Base-by-base conservation (phyloP, 2,888 invertebrate genomes). In the Drepana falcataria region DNA sequence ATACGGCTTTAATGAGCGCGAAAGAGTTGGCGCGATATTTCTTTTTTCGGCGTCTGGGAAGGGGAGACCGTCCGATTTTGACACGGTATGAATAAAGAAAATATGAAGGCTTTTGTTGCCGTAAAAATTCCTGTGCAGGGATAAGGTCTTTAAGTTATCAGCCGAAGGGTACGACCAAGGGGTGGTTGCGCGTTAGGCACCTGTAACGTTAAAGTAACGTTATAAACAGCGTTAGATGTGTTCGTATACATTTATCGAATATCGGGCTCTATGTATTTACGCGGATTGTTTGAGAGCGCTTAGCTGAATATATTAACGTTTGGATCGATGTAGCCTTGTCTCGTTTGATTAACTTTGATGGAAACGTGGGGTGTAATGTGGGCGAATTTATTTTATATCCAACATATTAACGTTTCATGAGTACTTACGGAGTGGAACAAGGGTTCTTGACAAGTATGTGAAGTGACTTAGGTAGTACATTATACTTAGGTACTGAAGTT, bases 61-160 rank as follows among this genome's bases (percentile, higher is more conserved):
- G 79, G 85, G 73, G 70, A 80, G 74, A 74, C 67, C 75, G 80
- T 83, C 77, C 83, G 85, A 87, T 86, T 87, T 86, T 86, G 85
- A 88, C 86, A 86, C 87, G 87, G 83, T 73, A 83, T 83, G 87
- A 88, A 88, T 88, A 89, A 90, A 90, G 89, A 90, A 91, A 90
- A 91, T 91, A 91, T 90, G 87, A 89, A 83, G 81, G 89, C 86
- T 87, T 87, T 87, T 87, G 87, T 87, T 87, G 77, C 86, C 85
- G 88, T 90, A 91, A 90, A 90, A 90, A 91, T 89, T 91, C 89
- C 88, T 84, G 83, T 83, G 87, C 84, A 81, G 78, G 87, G 87
- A 89, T 90, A 87, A 90, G 89, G 89, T 90, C 87, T 89, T 91
- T 88, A 90, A 89, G 87, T 88, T 89, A 90, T 88, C 89, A 83